Conservation (phyloP, 2,797 vertebrate genomes). For the Micropoecilia bifurca region DNA sequence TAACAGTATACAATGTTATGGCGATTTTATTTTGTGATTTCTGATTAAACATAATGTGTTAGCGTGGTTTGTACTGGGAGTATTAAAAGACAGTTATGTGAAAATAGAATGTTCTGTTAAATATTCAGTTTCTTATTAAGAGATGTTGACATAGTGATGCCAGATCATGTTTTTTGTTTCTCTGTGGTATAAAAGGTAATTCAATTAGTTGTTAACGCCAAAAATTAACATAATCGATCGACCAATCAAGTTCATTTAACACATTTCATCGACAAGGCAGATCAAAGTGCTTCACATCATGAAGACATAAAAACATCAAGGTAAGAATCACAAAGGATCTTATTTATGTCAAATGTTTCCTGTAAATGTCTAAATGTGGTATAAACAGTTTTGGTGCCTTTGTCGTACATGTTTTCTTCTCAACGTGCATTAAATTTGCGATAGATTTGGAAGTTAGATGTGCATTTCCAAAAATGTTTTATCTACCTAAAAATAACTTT, state of each 20-base stretch:
- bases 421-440: not conserved
- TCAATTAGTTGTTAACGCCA: not conserved
- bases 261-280: no score
- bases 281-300: no score
- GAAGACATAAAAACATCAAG: no score
- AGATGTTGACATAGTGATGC: not conserved
- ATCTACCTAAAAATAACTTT: not conserved
- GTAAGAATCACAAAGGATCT: no score
- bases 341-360: no score
- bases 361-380: no score
- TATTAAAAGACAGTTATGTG: not conserved
- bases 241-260: no score
- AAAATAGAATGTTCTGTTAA: not conserved
- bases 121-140: not conserved
- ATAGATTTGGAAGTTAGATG: not conserved
- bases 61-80: not conserved
- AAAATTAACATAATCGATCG: no score
- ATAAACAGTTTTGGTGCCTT: not conserved
- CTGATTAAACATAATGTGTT: not conserved
- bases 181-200: not conserved
- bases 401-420: not conserved
- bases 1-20: not conserved
- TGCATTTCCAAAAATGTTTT: not conserved
- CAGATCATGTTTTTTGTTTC: not conserved
- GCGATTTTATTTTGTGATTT: not conserved